Conservation (phyloP, 2,888 invertebrate genomes). For the Oscheius onirici region DNA sequence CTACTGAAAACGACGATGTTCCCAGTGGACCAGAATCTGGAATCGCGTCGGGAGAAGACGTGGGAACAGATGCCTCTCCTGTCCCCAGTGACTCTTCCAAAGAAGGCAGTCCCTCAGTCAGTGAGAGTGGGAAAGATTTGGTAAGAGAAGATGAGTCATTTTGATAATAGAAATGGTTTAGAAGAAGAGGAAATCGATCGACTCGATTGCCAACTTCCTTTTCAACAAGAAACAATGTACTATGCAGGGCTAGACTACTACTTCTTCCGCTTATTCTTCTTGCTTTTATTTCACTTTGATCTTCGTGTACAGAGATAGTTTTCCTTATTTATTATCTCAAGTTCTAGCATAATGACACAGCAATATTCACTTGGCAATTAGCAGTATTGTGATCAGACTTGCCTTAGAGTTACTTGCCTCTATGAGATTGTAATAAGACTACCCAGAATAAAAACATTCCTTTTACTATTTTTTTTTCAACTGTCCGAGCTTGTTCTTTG, state of each 20-base stretch:
- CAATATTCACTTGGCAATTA: conserved; percentile 22
- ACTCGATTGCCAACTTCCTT: conserved; percentile 38
- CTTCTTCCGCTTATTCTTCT: not conserved
- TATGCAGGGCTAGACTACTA: conserved; percentile 15
- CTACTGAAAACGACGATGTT: conserved; percentile 38
- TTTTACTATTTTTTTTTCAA: no score
- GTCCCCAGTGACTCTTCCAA: conserved; percentile 35
- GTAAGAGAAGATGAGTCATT: not conserved
- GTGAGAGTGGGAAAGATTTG: not conserved
- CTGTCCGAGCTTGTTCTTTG: no score
- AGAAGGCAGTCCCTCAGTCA: conserved; percentile 33
- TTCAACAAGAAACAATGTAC: conserved; percentile 33
- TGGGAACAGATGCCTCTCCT: conserved; percentile 28
- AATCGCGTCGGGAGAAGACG: conserved; percentile 41
- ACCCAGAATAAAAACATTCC: no score
- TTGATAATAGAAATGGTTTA: not conserved
- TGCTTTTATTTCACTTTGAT: conserved; percentile 13
- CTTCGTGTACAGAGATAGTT: conserved; percentile 20
- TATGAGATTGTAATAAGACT: no score
- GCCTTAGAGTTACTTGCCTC: not conserved
- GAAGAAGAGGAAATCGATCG: conserved; percentile 40
- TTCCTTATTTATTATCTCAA: not conserved
- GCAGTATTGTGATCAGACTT: conserved; percentile 28
- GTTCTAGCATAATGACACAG: not conserved
- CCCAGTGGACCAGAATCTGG: conserved; percentile 48